Conservation (phyloP, 2,888 invertebrate species). For the Xanthorhoe designata region DNA sequence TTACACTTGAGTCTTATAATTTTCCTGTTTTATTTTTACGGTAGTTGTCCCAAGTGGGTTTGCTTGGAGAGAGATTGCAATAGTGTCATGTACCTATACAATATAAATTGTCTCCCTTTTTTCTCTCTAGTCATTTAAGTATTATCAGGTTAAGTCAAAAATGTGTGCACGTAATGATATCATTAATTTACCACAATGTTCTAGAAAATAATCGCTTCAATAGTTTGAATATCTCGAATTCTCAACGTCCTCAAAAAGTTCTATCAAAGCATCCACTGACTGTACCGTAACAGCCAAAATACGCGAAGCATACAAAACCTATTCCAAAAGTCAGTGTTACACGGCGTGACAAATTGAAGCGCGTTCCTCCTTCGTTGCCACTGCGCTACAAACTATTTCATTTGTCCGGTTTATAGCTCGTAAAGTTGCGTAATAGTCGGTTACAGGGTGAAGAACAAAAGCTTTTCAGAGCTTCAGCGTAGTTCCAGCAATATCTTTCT, state of each 20-base stretch:
- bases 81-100: too few species aligned
- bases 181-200: too few species aligned
- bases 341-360: constrained; percentile 64
- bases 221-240: too few species aligned
- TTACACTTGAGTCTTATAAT: constrained; percentile 6
- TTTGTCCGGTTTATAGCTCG: constrained; percentile 68
- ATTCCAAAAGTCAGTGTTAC: constrained; percentile 53
- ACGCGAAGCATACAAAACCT: constrained; percentile 57
- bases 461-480: neutral
- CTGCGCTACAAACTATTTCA: constrained; percentile 63
- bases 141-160: too few species aligned
- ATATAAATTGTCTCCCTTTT: too few species aligned
- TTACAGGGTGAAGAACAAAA: constrained; percentile 27
- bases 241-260: neutral
- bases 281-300: constrained; percentile 39
- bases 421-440: constrained; percentile 48
- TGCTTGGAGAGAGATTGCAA: too few species aligned
- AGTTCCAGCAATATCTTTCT: neutral
- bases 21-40: constrained; percentile 6
- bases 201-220: too few species aligned
- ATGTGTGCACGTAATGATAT: too few species aligned
- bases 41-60: neutral
- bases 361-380: constrained; percentile 52
- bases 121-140: too few species aligned
- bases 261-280: constrained; percentile 4